A percentile compares a stretch with the other conserved stretches of the same genome.
These are phyloP conservation scores for Polietes domitor DNA, from an alignment of 2,888 invertebrate genomes.

Conservation along the genomic window DNA sequence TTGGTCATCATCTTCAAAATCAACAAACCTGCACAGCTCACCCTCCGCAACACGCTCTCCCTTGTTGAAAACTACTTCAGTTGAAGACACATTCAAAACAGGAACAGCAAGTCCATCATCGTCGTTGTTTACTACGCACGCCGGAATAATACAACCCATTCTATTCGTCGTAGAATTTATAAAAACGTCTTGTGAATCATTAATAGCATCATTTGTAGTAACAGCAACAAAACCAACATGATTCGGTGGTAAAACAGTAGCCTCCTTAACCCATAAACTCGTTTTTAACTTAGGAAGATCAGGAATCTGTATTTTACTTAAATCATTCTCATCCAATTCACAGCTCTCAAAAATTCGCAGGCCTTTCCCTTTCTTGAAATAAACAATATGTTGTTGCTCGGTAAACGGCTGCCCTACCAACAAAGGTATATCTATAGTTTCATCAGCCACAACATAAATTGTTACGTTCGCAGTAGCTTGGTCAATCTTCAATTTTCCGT, in stretches of 20 bases:
- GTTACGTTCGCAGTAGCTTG: neutral
- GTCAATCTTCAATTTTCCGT: neutral
- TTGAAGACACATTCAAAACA: too few relatives aligned
- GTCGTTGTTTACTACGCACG: too few relatives aligned
- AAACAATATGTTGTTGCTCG: neutral
- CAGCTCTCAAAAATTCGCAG: constrained; percentile 24
- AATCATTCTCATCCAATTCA: constrained; percentile 19
- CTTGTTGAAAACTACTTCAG: neutral
- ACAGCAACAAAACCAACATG: too few relatives aligned
- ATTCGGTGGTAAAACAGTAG: too few relatives aligned
- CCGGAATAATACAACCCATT: neutral
- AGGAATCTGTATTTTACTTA: neutral
- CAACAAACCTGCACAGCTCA: neutral
- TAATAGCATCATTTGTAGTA: neutral
- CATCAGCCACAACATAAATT: constrained; percentile 4
- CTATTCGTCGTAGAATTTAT: neutral
- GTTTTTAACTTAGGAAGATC: neutral
- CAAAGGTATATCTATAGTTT: constrained; percentile 28
- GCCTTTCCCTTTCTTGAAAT: constrained; percentile 9
- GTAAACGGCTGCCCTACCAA: constrained; percentile 29
- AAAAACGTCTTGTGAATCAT: neutral
- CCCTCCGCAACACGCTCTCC: neutral
- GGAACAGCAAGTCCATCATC: too few relatives aligned
- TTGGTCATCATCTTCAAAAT: neutral
- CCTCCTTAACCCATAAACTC: too few relatives aligned